Conservation (phyloP, 1,140 invertebrate species). For the Danaus plexippus region DNA sequence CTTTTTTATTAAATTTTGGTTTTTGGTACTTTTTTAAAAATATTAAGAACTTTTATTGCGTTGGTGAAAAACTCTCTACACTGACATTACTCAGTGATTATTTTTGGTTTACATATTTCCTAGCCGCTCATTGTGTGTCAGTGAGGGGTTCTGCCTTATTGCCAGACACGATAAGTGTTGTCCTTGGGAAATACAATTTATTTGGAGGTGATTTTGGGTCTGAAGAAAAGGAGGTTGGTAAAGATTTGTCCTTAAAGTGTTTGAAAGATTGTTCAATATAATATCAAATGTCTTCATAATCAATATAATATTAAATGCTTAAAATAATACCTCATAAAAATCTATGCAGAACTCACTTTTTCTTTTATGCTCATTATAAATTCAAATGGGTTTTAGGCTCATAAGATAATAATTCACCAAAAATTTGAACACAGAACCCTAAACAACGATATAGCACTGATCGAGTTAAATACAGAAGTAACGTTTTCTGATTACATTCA, state of each 20-base stretch:
- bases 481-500: constrained; percentile 48
- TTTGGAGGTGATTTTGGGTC: constrained; percentile 36
- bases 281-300: no score
- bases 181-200: constrained; percentile 53
- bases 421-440: constrained; percentile 6
- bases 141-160: constrained; percentile 30
- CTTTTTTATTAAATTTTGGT: no score
- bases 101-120: constrained; percentile 17
- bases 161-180: constrained; percentile 37
- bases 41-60: no score
- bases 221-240: constrained; percentile 45
- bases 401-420: constrained; percentile 11
- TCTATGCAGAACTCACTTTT: background rate
- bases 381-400: constrained; percentile 6
- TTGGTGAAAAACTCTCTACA: no score
- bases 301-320: background rate
- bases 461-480: constrained; percentile 43
- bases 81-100: no score
- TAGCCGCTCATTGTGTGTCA: constrained; percentile 56
- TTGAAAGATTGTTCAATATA: no score
- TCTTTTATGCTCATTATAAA: background rate
- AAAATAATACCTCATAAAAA: background rate
- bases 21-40: no score
- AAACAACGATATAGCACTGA: constrained; percentile 19
- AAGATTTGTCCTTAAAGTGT: background rate